A percentile compares a stretch with the other conserved stretches of the same genome.
Evolutionary conservation across 2,113 vertebrate genomes (phyloP).

Genomic region (Onychostruthus taczanowskii): DNA sequence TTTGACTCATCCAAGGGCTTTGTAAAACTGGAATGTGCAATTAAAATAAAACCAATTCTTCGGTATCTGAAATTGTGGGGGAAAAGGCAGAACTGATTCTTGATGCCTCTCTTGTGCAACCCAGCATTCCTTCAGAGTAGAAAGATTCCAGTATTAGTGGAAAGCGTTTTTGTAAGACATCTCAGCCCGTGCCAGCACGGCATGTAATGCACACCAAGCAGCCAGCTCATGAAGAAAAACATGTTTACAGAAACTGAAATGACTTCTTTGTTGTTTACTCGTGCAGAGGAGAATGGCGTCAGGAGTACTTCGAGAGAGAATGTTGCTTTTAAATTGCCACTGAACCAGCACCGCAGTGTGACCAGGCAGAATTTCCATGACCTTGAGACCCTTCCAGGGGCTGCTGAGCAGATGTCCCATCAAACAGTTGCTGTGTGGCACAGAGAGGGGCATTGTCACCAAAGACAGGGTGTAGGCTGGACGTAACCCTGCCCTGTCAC

Average conservation of each 20-base stretch:
- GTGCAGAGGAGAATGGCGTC: slow-evolving; percentile 35
- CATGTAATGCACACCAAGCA: slow-evolving; percentile 53
- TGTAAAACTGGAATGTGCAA: slow-evolving; percentile 23
- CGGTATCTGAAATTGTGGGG: neutral
- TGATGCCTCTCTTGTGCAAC: slow-evolving; percentile 51
- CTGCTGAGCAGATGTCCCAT: neutral
- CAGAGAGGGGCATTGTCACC: neutral
- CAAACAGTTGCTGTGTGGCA: neutral
- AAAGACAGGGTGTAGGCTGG: neutral
- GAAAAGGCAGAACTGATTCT: neutral
- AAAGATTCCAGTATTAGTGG: slow-evolving; percentile 52
- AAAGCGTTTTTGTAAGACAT: slow-evolving; percentile 52
- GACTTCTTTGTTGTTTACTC: slow-evolving; percentile 53
- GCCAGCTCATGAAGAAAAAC: slow-evolving; percentile 58
- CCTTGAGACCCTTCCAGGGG: neutral
- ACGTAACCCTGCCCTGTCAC: neutral
- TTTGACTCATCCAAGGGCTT: neutral
- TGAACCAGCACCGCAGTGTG: neutral
- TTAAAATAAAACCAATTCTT: slow-evolving; percentile 22
- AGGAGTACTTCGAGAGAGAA: slow-evolving; percentile 3
- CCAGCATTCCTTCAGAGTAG: slow-evolving; percentile 18
- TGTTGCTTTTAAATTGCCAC: neutral
- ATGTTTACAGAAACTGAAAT: slow-evolving; percentile 65
- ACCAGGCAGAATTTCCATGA: neutral
- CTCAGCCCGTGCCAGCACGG: slow-evolving; percentile 9